Evolutionary conservation across 2,797 vertebrate species (phyloP), one percentile per base, ranked within the genome.

Genomic region (Molossus molossus): DNA sequence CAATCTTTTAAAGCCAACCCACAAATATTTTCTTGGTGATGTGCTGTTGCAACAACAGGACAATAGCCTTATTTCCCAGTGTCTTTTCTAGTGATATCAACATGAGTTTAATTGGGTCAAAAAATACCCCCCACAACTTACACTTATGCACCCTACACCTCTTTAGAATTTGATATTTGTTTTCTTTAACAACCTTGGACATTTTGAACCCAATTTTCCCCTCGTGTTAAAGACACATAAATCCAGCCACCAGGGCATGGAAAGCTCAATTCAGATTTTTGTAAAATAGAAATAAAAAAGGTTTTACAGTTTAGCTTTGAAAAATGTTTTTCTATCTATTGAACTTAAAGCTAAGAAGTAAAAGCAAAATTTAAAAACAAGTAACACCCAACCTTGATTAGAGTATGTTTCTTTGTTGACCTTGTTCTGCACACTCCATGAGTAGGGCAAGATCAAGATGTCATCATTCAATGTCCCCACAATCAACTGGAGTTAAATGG

Each of bases 1-100:
- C 21, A 96, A 92, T 27, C 9, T 96, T 97, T 95, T 69, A 97
- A 96, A 97, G n/a, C 10, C 62, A 92, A 55, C 3, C 29, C 80
- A 62, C 18, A 94, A 70, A 69, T 84, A 0, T n/a, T 96, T 96
- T 73, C 45, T 76, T 69, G 1, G 83, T 97, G 85, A 87, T 12
- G 18, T 29, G 76, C 40, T 76, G 23, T 90, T n/a, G 14, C 25
- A 96, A 65, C 9, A 91, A 20, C 1, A 82, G 4, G 0, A 0
- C 25, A 87, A 64, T 20, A 33, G 72, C 3, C 85, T 73, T 73
- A 40, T 90, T 77, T 94, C 92, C 25, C 37, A 82, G 67, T 72
- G 81, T 86, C 53, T 37, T 93, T 55, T 95, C 9, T 20, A 80
- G 2, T 11, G 89, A 94, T 12, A 57, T 90, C 10, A 87, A 15